A percentile compares a stretch with the other conserved stretches of the same genome.
Evolutionary conservation across 2,797 vertebrate genomes (phyloP).

Genomic region (Phylloscopus collybita): DNA sequence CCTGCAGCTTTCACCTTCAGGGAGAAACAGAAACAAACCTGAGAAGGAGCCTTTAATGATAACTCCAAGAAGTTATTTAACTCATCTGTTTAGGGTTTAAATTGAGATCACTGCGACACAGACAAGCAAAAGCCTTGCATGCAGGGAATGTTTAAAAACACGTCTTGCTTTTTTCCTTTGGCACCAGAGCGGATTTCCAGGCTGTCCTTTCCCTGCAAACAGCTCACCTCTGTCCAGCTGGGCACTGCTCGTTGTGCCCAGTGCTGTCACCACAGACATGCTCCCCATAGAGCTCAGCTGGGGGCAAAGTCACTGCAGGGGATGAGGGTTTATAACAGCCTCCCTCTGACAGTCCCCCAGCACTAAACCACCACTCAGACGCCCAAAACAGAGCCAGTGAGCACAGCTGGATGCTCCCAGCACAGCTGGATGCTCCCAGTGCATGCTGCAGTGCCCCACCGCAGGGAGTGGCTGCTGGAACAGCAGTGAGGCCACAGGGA

Average conservation of each 20-base stretch:
- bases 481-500: rapidly evolving
- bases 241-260: background rate
- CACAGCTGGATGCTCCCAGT: background rate
- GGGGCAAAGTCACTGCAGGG: background rate
- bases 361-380: background rate
- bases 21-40: background rate
- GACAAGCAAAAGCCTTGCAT: background rate
- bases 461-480: rapidly evolving
- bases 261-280: rapidly evolving
- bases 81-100: background rate
- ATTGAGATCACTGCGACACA: background rate
- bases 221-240: rapidly evolving
- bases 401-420: background rate
- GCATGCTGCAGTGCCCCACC: background rate
- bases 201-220: background rate
- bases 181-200: background rate
- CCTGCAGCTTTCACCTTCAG: background rate
- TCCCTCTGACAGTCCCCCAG: background rate
- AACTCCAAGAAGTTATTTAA: background rate
- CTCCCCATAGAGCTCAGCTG: rapidly evolving
- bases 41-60: background rate
- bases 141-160: background rate
- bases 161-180: background rate
- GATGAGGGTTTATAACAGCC: background rate
- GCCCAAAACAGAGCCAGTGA: background rate